Percentiles rank a stretch among this genome's conserved stretches.
phyloP scores from a whole-genome alignment of 2,888 invertebrate species.

The Lasioglossum zephyrum region DNA sequence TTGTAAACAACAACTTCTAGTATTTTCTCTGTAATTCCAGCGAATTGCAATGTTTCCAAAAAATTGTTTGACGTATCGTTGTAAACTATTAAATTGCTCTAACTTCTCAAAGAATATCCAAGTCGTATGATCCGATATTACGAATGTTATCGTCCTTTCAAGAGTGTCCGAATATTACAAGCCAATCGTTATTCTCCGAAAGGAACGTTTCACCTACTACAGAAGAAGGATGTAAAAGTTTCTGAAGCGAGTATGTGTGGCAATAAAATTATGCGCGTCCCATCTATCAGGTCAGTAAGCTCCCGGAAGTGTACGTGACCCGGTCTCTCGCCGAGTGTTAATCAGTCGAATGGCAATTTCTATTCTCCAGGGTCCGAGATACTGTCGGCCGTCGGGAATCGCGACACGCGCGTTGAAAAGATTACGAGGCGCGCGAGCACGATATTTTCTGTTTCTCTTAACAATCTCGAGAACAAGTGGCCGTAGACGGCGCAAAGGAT shows the following conservation, averaged over 20 bases:
- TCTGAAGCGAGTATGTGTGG: not conserved
- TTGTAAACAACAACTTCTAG: no score
- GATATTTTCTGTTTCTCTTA: conserved; percentile 34
- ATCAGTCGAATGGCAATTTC: conserved; percentile 25
- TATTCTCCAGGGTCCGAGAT: conserved; percentile 7
- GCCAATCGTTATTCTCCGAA: no score
- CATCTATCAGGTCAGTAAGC: not conserved
- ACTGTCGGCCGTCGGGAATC: not conserved
- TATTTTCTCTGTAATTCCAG: no score
- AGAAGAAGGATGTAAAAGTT: not conserved
- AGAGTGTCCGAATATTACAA: no score
- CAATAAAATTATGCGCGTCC: not conserved
- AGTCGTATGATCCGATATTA: no score
- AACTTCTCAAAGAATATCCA: no score
- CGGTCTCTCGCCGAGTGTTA: not conserved
- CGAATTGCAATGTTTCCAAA: no score
- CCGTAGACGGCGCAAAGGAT: not conserved
- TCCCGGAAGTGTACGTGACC: not conserved
- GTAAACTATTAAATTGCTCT: no score
- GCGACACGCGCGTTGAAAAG: conserved; percentile 16
- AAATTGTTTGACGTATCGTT: no score
- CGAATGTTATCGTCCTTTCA: no score
- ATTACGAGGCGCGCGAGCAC: not conserved
- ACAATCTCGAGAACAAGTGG: conserved; percentile 16
- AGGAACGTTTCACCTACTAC: not conserved